Conservation (phyloP, 2,888 invertebrate genomes). For the Dynastes grantii region DNA sequence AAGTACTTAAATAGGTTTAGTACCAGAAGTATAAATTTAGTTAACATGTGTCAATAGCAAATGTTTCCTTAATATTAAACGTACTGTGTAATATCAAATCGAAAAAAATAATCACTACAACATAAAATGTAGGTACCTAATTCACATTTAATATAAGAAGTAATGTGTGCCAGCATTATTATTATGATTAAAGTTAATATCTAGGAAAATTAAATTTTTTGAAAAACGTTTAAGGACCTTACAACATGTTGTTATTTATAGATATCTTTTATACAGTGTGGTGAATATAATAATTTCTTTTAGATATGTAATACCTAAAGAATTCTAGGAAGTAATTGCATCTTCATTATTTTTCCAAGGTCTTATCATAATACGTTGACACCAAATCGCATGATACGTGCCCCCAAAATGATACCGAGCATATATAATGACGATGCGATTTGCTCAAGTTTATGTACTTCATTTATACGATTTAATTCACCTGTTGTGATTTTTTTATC, state of each 20-base stretch:
- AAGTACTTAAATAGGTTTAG: constrained; percentile 23
- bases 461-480: background rate
- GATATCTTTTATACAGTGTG: constrained; percentile 40
- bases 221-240: constrained; percentile 21
- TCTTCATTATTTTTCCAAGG: constrained; percentile 28
- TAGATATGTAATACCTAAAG: constrained; percentile 9
- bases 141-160: constrained; percentile 18
- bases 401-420: background rate
- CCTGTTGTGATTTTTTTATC: constrained; percentile 22
- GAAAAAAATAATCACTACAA: constrained; percentile 19
- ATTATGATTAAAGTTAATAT: constrained; percentile 8
- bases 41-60: constrained; percentile 11
- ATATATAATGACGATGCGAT: constrained; percentile 38
- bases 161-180: constrained; percentile 43
- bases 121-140: constrained; percentile 10
- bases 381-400: constrained; percentile 13
- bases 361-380: background rate
- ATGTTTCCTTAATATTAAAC: no score
- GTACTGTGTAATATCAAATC: constrained; percentile 25
- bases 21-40: background rate
- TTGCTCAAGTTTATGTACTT: constrained; percentile 28
- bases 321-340: constrained; percentile 17
- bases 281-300: constrained; percentile 29
- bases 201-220: constrained; percentile 34
- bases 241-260: constrained; percentile 38